Conservation (phyloP, 2,888 invertebrate species). For the Nemapogon koenigi region DNA sequence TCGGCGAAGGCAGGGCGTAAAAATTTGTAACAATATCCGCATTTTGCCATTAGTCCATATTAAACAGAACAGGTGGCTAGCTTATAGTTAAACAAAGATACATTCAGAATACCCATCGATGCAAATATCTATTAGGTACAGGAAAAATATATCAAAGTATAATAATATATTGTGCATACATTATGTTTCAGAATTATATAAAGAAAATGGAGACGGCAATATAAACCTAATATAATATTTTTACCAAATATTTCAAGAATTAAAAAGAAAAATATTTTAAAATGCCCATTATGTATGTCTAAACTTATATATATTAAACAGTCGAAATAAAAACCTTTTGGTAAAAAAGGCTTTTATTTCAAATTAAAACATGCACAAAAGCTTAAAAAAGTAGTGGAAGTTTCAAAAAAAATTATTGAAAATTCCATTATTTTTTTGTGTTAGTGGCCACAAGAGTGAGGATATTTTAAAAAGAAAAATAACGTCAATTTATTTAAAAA, state of each 20-base stretch:
- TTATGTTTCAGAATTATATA: too few relatives aligned
- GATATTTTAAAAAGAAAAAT: neutral
- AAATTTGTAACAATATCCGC: too few relatives aligned
- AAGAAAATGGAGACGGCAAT: too few relatives aligned
- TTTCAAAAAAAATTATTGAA: conserved; percentile 28
- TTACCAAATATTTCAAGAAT: too few relatives aligned
- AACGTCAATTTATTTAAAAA: neutral
- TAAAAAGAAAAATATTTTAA: conserved; percentile 32
- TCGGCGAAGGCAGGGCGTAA: too few relatives aligned
- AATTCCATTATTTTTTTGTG: conserved; percentile 30
- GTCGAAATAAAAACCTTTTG: neutral
- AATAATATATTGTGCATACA: too few relatives aligned
- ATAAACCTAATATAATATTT: conserved; percentile 6
- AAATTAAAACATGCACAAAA: conserved; percentile 16
- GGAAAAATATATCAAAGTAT: too few relatives aligned
- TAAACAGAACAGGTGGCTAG: too few relatives aligned
- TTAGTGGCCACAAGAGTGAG: conserved; percentile 37
- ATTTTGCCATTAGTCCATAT: too few relatives aligned
- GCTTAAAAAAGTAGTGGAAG: conserved; percentile 26
- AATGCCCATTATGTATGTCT: conserved; percentile 47
- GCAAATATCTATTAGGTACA: too few relatives aligned
- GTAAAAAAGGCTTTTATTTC: neutral
- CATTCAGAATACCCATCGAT: too few relatives aligned
- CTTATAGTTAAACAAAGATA: too few relatives aligned
- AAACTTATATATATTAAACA: conserved; percentile 26